A percentile compares a stretch with the other conserved stretches of the same genome.
Conservation (phyloP, 2,888 invertebrate genomes). For the Petrolisthes manimaculis region DNA sequence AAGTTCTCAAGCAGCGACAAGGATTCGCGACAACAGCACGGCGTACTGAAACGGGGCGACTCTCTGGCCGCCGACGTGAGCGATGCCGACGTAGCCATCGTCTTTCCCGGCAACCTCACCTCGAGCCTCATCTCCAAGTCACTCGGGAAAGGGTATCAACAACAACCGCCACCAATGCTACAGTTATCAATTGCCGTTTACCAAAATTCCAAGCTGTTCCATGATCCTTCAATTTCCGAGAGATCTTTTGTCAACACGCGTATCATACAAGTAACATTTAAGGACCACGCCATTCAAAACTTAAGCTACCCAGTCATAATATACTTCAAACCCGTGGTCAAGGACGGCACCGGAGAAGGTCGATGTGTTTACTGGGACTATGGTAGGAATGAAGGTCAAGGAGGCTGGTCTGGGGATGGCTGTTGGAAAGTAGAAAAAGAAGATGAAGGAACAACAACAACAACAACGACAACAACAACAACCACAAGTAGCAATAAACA, state of each 20-base stretch:
- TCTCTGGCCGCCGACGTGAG: not conserved
- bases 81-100: slow-evolving; percentile 48
- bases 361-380: slow-evolving; percentile 77
- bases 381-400: slow-evolving; percentile 57
- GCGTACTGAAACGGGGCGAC: slow-evolving; percentile 12
- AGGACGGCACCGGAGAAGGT: slow-evolving; percentile 23
- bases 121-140: slow-evolving; percentile 1
- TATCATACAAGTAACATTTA: slow-evolving; percentile 68
- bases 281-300: slow-evolving; percentile 27
- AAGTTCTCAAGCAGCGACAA: slow-evolving; percentile 1
- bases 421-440: slow-evolving; percentile 59
- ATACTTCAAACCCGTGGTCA: slow-evolving; percentile 63
- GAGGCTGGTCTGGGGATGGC: slow-evolving; percentile 67
- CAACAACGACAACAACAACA: too few relatives aligned
- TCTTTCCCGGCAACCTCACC: slow-evolving; percentile 51
- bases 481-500: too few relatives aligned
- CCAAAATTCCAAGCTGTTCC: slow-evolving; percentile 52
- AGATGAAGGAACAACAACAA: slow-evolving; percentile 23
- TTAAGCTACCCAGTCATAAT: slow-evolving; percentile 62
- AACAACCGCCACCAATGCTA: not conserved
- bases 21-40: not conserved
- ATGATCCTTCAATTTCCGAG: slow-evolving; percentile 6
- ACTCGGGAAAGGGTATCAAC: not conserved
- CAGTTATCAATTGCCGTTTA: slow-evolving; percentile 45
- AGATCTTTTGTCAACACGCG: slow-evolving; percentile 66